Evolutionary conservation across 2,797 vertebrate genomes (phyloP).

Genomic region (Martes flavigula): DNA sequence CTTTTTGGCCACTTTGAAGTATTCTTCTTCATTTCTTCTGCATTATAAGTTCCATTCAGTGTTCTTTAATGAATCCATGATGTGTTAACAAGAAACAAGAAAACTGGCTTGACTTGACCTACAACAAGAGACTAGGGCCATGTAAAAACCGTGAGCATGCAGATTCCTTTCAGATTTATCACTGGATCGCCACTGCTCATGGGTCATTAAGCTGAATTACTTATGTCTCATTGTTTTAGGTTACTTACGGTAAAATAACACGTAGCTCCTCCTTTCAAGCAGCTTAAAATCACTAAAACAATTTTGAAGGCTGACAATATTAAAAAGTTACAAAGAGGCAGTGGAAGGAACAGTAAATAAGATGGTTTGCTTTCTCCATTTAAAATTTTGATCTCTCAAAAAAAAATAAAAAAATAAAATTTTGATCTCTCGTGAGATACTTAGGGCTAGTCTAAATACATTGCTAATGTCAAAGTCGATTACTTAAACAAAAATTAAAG

Average conservation of each 20-base stretch:
- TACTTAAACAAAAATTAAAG: constrained; percentile 16
- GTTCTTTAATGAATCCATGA: background rate
- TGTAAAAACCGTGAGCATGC: background rate
- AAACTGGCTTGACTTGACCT: background rate
- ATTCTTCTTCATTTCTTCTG: background rate
- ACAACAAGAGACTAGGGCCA: background rate
- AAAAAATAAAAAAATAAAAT: background rate
- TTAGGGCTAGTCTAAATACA: background rate
- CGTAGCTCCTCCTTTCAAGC: background rate
- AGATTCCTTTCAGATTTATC: constrained; percentile 28
- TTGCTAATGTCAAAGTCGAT: background rate
- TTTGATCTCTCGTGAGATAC: background rate
- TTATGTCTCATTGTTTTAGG: background rate
- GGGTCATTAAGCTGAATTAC: constrained; percentile 41
- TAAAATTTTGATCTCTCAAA: background rate
- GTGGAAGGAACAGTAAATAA: background rate
- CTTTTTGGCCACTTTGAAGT: background rate
- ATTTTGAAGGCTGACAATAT: constrained; percentile 34
- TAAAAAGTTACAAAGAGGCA: background rate
- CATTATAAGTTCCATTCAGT: constrained; percentile 1
- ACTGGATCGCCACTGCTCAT: background rate
- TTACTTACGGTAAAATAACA: constrained; percentile 19
- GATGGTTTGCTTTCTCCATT: background rate
- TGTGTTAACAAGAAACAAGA: background rate
- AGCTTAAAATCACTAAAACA: constrained; percentile 46